Evolutionary conservation across 2,888 invertebrate species (phyloP).

Genomic region (Idaea dimidiata): DNA sequence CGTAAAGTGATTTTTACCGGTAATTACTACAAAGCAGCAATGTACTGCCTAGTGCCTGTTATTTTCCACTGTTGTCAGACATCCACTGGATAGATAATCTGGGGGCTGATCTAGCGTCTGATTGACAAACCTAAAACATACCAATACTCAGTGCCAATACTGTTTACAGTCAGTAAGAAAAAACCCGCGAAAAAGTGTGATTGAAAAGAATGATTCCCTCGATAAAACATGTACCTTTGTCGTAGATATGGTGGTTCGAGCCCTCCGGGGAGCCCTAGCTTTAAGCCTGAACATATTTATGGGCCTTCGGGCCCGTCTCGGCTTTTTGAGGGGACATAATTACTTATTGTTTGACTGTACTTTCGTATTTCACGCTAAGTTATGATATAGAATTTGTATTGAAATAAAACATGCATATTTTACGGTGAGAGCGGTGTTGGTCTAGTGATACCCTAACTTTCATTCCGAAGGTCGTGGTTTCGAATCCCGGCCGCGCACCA

Average conservation of each 20-base stretch:
- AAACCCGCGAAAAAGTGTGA: slow-evolving; percentile 10
- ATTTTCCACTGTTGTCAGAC: too few species aligned
- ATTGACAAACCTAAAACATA: neutral
- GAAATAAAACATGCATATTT: too few species aligned
- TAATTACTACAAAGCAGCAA: too few species aligned
- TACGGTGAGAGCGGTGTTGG: too few species aligned
- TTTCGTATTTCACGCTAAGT: neutral
- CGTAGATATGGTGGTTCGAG: neutral
- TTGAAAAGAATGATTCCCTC: slow-evolving; percentile 18
- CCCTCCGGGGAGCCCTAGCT: neutral
- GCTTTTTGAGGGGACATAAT: neutral
- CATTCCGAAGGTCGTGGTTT: too few species aligned
- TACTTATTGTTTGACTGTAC: neutral
- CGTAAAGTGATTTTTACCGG: too few species aligned
- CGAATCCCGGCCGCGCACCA: too few species aligned
- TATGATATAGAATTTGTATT: neutral
- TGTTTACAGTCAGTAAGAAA: neutral
- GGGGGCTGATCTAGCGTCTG: too few species aligned
- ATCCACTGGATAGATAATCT: too few species aligned
- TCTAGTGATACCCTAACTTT: too few species aligned
- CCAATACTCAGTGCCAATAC: too few species aligned
- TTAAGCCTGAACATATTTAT: neutral
- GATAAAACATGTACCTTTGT: neutral
- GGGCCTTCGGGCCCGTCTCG: slow-evolving; percentile 1
- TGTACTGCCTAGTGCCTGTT: too few species aligned